phyloP scores from a whole-genome alignment of 1,140 invertebrate species.

The Cyclina sinensis region DNA sequence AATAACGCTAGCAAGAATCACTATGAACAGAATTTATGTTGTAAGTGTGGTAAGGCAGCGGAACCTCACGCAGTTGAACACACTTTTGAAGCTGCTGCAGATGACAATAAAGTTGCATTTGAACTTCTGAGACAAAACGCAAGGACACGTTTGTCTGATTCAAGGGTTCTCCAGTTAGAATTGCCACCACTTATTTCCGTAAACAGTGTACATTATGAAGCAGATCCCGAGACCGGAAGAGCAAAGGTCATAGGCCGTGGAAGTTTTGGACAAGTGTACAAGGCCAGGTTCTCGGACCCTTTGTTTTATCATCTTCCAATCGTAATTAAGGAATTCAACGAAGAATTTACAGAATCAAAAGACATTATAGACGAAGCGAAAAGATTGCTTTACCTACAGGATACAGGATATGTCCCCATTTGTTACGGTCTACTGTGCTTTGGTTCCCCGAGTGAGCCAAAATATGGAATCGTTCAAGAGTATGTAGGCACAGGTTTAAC shows the following conservation, averaged over 20 bases:
- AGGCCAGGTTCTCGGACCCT: constrained; percentile 44
- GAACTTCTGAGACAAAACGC: neutral
- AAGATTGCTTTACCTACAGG: constrained; percentile 48
- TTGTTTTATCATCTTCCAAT: constrained; percentile 34
- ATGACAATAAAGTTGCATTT: neutral
- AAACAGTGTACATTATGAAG: constrained; percentile 36
- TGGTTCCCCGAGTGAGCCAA: neutral
- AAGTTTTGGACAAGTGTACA: constrained; percentile 63
- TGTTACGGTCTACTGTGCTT: constrained; percentile 60
- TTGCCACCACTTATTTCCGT: constrained; percentile 43
- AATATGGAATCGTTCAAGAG: constrained; percentile 63
- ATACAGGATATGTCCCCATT: constrained; percentile 61
- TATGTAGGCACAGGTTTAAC: constrained; percentile 58
- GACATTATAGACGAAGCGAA: constrained; percentile 61
- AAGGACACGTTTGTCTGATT: neutral
- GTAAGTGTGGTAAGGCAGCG: neutral
- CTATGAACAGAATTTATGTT: neutral
- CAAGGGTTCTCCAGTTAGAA: neutral
- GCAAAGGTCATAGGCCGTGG: constrained; percentile 50
- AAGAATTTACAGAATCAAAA: constrained; percentile 47
- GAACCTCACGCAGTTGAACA: neutral
- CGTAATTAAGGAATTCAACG: constrained; percentile 62
- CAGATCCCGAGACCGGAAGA: constrained; percentile 21
- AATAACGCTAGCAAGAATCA: neutral
- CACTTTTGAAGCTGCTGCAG: neutral